Base-by-base conservation (phyloP, 2,113 vertebrate genomes). In the Protomyctophum bolini region DNA sequence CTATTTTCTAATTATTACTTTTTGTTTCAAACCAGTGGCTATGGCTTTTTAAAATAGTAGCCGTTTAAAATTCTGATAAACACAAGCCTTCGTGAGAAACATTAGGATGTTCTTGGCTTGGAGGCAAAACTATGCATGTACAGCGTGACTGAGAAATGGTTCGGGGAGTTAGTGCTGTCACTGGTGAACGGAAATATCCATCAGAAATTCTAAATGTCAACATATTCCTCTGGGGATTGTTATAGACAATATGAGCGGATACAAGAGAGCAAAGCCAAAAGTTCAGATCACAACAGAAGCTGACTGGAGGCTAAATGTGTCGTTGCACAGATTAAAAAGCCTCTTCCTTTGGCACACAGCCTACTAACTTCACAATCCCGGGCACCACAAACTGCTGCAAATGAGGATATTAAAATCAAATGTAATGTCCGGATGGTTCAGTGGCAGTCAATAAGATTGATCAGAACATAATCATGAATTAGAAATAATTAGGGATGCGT, bases 401-500 rank as follows among this genome's bases (percentile, higher is more conserved):
- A 10, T 12, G 58, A 58, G 47, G 49, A 67, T 50, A 57, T 63
- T 62, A 73, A 41, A 77, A 9, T 14, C 33, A 62, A 10, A 85
- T 81, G 83, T 73, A 78, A 77, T 83, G 75, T 76, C 63, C 55
- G 62, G 33, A 58, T 80, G 54, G 76, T 81, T 81, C 66, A 65
- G 51, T 79, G 46, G 8, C 63, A 77, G 72, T 79, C 61, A 73
- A 81, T 73, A 63, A 64, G 58, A 86, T 78, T 80, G 77, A 90
- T 88, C 68, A 74, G 70, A 70, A 71, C 60, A 75, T 86, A 77
- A 83, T 75, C 69, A 72, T 83, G 61, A 81, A 78, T 83, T 66
- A 70, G 21, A 62, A 54, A 48, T 75, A 74, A 81, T 83, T 72
- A 70, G 63, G 79, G 47, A 15, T 12, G 12, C 66, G 75, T 81